Percentiles rank a stretch among this genome's conserved stretches.
Conservation (phyloP, 2,113 vertebrate species). For the Planiliza haematocheilus region DNA sequence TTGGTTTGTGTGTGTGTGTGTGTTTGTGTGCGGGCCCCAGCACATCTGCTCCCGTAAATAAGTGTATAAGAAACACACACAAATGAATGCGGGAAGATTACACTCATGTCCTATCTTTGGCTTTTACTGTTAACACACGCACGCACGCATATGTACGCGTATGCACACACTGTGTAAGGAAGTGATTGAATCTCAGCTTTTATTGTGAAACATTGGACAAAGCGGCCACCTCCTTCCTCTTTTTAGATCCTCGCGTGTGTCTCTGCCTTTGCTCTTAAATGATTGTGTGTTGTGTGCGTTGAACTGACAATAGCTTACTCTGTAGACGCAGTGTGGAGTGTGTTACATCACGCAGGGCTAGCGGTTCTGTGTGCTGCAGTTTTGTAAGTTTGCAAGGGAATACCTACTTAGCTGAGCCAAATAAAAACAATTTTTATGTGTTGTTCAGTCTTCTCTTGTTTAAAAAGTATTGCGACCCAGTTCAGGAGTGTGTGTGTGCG, state of each 20-base stretch:
- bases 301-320: no score
- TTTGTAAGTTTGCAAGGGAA: neutral
- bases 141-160: neutral
- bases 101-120: conserved; percentile 9
- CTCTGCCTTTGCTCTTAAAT: neutral
- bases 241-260: conserved; percentile 10
- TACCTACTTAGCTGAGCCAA: neutral
- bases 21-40: neutral
- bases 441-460: conserved; percentile 11
- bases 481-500: conserved; percentile 25
- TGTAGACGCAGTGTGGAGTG: no score
- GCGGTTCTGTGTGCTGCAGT: neutral
- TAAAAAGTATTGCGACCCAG: neutral
- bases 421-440: neutral
- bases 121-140: neutral
- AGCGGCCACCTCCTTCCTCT: conserved; percentile 39
- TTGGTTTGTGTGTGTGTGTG: conserved; percentile 41
- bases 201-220: conserved; percentile 61
- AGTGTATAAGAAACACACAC: conserved; percentile 47
- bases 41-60: conserved; percentile 48
- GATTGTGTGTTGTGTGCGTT: neutral
- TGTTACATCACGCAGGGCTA: neutral
- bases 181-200: conserved; percentile 62
- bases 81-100: conserved; percentile 23
- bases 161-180: conserved; percentile 34